phyloP scores from a whole-genome alignment of 2,888 invertebrate genomes.

The Leptinotarsa tumamoca region DNA sequence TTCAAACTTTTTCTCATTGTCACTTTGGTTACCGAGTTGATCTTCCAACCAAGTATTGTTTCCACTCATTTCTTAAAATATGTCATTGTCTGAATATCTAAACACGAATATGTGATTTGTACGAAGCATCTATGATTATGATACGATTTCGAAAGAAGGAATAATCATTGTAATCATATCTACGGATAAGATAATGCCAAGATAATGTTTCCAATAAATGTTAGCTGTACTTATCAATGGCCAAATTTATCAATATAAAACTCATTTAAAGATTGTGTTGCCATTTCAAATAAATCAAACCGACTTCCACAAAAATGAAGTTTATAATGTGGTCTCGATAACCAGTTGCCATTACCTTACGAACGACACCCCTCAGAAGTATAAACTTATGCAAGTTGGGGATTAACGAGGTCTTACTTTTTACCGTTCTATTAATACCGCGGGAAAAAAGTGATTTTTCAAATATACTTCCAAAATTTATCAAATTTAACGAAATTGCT shows the following conservation, averaged over 20 bases:
- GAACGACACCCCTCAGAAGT: too few species aligned
- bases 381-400: too few species aligned
- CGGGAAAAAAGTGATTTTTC: too few species aligned
- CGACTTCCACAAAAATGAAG: too few species aligned
- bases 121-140: not conserved
- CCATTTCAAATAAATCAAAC: too few species aligned
- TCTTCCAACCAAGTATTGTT: not conserved
- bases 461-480: too few species aligned
- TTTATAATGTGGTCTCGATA: too few species aligned
- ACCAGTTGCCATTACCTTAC: too few species aligned
- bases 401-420: too few species aligned
- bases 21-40: not conserved
- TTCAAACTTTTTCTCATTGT: not conserved
- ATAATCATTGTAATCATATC: not conserved
- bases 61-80: not conserved
- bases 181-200: conserved; percentile 12
- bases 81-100: not conserved
- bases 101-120: not conserved
- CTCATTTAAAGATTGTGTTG: not conserved
- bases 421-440: too few species aligned
- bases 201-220: not conserved
- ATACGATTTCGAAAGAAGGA: not conserved
- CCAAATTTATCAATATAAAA: not conserved
- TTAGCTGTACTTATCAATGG: not conserved
- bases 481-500: too few species aligned